phyloP scores from a whole-genome alignment of 2,113 vertebrate genomes.

The Capreolus pygargus region DNA sequence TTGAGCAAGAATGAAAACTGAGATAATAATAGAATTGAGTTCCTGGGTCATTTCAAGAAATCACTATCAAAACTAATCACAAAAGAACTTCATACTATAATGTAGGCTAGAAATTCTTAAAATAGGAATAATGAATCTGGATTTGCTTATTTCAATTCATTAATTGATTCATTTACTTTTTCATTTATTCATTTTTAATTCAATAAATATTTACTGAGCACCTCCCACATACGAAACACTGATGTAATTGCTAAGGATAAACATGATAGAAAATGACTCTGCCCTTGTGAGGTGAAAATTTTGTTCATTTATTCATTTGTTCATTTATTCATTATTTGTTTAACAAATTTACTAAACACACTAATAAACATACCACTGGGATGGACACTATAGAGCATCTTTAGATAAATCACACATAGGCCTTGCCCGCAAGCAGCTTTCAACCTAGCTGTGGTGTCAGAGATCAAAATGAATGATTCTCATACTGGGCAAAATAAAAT shows the following conservation, averaged over 20 bases:
- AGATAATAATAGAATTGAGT: slow-evolving; percentile 44
- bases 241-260: not conserved
- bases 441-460: not conserved
- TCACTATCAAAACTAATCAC: slow-evolving; percentile 36
- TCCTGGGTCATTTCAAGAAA: not conserved
- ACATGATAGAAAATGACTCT: not conserved
- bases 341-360: not conserved
- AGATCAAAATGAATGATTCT: not conserved
- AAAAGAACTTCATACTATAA: not conserved
- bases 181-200: not conserved
- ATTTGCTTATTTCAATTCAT: not conserved
- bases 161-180: not conserved
- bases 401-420: not conserved
- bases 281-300: not conserved
- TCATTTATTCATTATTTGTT: not conserved
- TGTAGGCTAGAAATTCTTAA: not conserved
- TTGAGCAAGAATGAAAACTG: slow-evolving; percentile 29
- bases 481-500: not conserved
- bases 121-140: not conserved
- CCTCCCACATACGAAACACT: not conserved
- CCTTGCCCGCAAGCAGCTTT: not conserved
- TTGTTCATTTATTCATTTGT: not conserved
- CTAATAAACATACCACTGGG: not conserved
- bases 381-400: not conserved
- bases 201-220: not conserved